These are phyloP conservation scores for Eulemur rubriventer DNA, from an alignment of 2,797 vertebrate species.

Conservation along the genomic window DNA sequence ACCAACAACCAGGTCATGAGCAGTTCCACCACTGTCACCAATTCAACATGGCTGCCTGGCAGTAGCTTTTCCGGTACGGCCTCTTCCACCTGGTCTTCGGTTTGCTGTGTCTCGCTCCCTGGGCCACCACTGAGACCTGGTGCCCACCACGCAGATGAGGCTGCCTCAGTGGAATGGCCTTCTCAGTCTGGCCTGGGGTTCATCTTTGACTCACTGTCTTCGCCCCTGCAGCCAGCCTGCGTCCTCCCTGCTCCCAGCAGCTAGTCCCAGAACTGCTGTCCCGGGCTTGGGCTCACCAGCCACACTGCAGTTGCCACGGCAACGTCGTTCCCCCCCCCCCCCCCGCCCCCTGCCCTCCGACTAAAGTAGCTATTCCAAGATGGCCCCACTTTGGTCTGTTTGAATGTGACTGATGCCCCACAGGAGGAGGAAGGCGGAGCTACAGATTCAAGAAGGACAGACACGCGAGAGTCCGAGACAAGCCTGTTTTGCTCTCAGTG, in stretches of 20 bases:
- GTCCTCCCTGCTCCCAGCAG: not conserved
- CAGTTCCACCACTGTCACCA: accelerated
- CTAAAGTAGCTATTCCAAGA: not conserved
- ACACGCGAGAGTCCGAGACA: not conserved
- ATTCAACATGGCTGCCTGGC: not conserved
- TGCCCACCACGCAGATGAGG: accelerated
- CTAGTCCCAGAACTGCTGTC: too few relatives aligned
- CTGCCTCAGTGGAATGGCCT: not conserved
- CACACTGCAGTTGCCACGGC: not conserved
- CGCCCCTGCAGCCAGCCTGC: not conserved
- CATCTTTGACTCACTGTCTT: not conserved
- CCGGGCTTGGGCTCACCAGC: not conserved
- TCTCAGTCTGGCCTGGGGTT: not conserved
- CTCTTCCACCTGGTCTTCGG: accelerated
- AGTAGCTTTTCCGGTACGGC: not conserved
- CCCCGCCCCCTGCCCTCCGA: too few relatives aligned
- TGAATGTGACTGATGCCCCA: not conserved
- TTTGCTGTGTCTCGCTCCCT: accelerated
- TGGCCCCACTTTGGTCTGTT: accelerated
- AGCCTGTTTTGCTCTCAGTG: not conserved
- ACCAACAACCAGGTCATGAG: not conserved
- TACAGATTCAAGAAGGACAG: not conserved
- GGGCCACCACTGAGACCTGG: not conserved
- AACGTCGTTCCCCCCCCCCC: not conserved
- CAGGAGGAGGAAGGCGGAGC: not conserved